Base-by-base conservation (phyloP, 2,888 invertebrate species). In the Tyria jacobaeae region DNA sequence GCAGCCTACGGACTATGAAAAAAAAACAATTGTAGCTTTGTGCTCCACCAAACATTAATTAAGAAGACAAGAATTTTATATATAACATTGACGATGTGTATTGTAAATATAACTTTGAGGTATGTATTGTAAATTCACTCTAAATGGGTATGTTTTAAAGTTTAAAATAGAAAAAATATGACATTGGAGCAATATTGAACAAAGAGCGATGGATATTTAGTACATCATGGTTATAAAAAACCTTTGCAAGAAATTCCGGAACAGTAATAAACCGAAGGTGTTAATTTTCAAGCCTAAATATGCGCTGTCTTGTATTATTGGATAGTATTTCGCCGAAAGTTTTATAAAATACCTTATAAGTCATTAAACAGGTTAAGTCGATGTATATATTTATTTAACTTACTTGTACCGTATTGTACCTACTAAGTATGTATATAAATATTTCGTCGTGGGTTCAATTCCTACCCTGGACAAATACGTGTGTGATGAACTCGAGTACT, bases 11-110 rank as follows among this genome's bases (percentile, higher is more conserved):
- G 73, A 70, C 80, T 83, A 80, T 63, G 87, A 78, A 90, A 89
- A 90, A 89, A 88, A 88, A 76, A 90, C 87, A 92, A 89, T 86
- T 84, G 83, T 77, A 87, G 88, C 88, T 87, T 89, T 90, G 86
- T 86, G 86, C 89, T 87, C 83, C 82, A 86, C 87, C 86, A 87
- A 90, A 90, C 90, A 89, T 90, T 91, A 89, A 92, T 92, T 91
- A 91, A 86, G 89, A 88, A 86, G 81, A 82, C 87, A 87, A 82
- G 81, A 78, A 81, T 81, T 81, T 80, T 74, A 68, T 75, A 75
- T 75, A 66, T 78, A 84, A 89, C 78, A 78, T 79, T 78, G 84
- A 78, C 69, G 37, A n/a, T n/a, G n/a, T n/a, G n/a, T n/a, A n/a
- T n/a, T n/a, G n/a, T n/a, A n/a, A n/a, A n/a, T n/a, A n/a, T n/a